Base-by-base conservation (phyloP, 2,888 invertebrate genomes). In the Oscheius sp. region DNA sequence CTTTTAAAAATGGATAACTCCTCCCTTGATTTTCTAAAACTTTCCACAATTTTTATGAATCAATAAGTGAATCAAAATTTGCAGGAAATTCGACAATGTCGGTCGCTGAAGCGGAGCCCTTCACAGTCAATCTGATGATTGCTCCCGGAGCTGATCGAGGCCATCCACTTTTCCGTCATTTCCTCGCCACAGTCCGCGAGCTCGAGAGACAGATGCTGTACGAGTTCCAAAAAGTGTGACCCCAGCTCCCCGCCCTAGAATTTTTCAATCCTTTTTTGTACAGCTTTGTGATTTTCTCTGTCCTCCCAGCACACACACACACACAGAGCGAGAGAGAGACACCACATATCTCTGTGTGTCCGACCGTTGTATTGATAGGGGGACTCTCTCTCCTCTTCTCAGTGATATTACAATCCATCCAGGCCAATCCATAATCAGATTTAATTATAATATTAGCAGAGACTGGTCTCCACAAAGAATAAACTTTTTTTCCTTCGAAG, bases 181-280 rank as follows among this genome's bases (percentile, higher is more conserved):
- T 85, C 70, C 64, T 84, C 33, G 69, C 72, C 39, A 78, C 78
- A 15, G 84, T 84, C 15, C 48, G 71, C 15, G 82, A 84, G 52
- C 63, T 85, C 34, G 84, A 84, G 69, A 68, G 74, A 66, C 73
- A 81, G 33, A 78, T 85, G 79, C 73, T 84, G 15, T 61, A 65
- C 55, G 79, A 79, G 48, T 67, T 58, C 58, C 39, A 45, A n/a
- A 33, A 46, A 33, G 48, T 37, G 25, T 55, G 37, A 66, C 29
- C 37, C 27, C 27, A 17, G 15, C 6, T 37, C 42, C 25, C 10
- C 3, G 10, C 37, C 20, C 34, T 55, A 55, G 55, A 17, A 12
- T 33, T 55, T 55, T 55, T 20, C 34, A n/a, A 10, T 55, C 42
- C n/a, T 29, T 31, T 55, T 25, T 66, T 61, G 61, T 61, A 61